These are phyloP conservation scores for Tinamus guttatus DNA, from an alignment of 2,113 vertebrate species.

Conservation along the genomic window DNA sequence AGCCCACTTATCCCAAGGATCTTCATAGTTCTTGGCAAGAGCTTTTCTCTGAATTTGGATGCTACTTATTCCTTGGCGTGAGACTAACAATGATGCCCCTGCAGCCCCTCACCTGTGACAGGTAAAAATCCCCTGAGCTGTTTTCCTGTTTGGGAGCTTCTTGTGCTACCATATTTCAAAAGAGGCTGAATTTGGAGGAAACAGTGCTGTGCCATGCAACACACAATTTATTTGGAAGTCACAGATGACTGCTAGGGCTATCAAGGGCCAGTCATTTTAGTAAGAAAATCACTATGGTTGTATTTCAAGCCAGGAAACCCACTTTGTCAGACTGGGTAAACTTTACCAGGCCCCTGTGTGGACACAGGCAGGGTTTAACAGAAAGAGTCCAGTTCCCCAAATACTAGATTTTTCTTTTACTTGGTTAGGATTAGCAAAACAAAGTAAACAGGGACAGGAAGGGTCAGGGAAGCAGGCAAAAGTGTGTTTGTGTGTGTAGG, in stretches of 20 bases:
- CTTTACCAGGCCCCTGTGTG: conserved; percentile 36
- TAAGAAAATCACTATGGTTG: conserved; percentile 45
- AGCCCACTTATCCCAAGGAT: accelerated
- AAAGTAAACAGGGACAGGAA: conserved; percentile 51
- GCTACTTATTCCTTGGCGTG: background rate
- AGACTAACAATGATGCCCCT: background rate
- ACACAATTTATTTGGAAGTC: conserved; percentile 36
- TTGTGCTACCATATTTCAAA: background rate
- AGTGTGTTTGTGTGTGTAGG: background rate
- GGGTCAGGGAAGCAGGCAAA: conserved; percentile 11
- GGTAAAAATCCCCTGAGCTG: background rate
- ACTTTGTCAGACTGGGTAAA: conserved; percentile 47
- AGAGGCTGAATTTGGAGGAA: background rate
- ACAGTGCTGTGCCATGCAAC: background rate
- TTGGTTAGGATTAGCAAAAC: conserved; percentile 33
- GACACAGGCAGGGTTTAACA: conserved; percentile 51
- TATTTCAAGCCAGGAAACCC: conserved; percentile 58
- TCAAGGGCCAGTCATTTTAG: conserved; percentile 33
- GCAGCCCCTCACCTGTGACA: background rate
- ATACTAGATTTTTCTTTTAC: conserved; percentile 29
- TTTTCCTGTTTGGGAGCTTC: background rate
- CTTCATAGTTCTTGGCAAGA: background rate
- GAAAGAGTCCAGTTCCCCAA: conserved; percentile 53
- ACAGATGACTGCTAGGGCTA: conserved; percentile 25
- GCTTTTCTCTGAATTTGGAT: background rate